Evolutionary conservation across 2,113 vertebrate genomes (phyloP), one percentile per base, ranked within the genome.

Genomic region (Oreotrochilus melanogaster): DNA sequence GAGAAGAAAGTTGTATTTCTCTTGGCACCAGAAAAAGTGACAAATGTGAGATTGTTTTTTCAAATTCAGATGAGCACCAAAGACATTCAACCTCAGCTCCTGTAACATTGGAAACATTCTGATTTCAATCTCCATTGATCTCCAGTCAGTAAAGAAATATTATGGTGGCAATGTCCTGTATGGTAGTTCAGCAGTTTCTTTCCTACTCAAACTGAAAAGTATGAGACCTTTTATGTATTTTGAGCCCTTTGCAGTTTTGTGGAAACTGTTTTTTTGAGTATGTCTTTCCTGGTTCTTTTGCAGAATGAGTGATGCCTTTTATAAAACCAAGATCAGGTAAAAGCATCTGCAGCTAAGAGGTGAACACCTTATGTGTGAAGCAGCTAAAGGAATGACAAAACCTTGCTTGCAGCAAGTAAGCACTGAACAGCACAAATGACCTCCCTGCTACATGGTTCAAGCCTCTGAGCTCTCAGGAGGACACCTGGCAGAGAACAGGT

Each of bases 401-500:
- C 31, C 47, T n/a, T 12, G 8, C 27, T 43, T 43, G 9, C 6
- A 24, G 51, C 1, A 14, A 60, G 51, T 22, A 65, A 62, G 39
- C 30, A 18, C 18, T 4, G 35, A 60, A 78, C 31, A 31, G 24
- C 66, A 35, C n/a, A 51, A 14, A 22, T 0, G 1, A 62, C 48
- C 23, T 67, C 48, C 48, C 15, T 0, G 0, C 21, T 0, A 0
- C 21, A 19, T 0, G 0, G 35, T 10, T 30, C 0, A 5, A 64
- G 35, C 9, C 27, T 12, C 2, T 3, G 16, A 30, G 14, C 66
- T 67, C 54, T 74, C 1, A 2, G 73, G 47, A 67, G 35, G 35
- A 50, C 16, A 58, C 6, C 8, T 3, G 18, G 31, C 54, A 82
- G 28, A 48, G 18, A 27, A 12, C 61, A 45, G 45, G 35, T 25